Conservation (phyloP, 2,888 invertebrate species). For the Hypsopygia costalis region DNA sequence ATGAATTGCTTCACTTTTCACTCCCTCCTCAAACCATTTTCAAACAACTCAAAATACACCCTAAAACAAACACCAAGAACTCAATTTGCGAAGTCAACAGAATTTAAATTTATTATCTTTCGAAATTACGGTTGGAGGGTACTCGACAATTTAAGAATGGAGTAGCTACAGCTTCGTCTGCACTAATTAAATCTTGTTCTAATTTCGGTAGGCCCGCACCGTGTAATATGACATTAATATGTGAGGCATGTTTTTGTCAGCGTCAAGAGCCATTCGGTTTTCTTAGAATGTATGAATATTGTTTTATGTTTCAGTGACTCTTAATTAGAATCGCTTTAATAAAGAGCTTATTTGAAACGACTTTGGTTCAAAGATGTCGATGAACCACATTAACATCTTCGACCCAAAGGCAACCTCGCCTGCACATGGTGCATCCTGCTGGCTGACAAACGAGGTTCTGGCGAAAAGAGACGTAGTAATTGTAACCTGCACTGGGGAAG, state of each 20-base stretch:
- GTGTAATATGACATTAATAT: slow-evolving; percentile 3
- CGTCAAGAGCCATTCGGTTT: too few species aligned
- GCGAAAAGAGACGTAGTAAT: too few species aligned
- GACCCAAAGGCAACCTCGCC: too few species aligned
- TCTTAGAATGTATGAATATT: too few species aligned
- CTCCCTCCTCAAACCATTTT: slow-evolving; percentile 24
- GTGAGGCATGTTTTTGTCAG: not conserved
- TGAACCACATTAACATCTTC: too few species aligned
- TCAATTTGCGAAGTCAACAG: slow-evolving; percentile 7
- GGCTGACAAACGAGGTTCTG: too few species aligned
- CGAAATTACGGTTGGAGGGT: slow-evolving; percentile 3
- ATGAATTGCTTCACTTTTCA: slow-evolving; percentile 58
- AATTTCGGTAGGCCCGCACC: slow-evolving; percentile 13
- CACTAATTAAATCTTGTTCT: slow-evolving; percentile 39
- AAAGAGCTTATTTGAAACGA: too few species aligned
- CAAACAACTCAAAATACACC: slow-evolving; percentile 9
- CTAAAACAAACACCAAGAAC: slow-evolving; percentile 8
- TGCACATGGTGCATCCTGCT: too few species aligned
- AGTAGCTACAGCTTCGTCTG: slow-evolving; percentile 28
- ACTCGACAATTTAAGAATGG: slow-evolving; percentile 32
- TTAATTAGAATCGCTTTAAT: too few species aligned
- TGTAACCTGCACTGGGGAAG: too few species aligned
- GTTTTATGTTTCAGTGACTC: too few species aligned
- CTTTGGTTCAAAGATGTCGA: too few species aligned
- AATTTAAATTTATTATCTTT: slow-evolving; percentile 7